Evolutionary conservation across 2,113 vertebrate genomes (phyloP).

Genomic region (Chamaetylas fuelleborni): DNA sequence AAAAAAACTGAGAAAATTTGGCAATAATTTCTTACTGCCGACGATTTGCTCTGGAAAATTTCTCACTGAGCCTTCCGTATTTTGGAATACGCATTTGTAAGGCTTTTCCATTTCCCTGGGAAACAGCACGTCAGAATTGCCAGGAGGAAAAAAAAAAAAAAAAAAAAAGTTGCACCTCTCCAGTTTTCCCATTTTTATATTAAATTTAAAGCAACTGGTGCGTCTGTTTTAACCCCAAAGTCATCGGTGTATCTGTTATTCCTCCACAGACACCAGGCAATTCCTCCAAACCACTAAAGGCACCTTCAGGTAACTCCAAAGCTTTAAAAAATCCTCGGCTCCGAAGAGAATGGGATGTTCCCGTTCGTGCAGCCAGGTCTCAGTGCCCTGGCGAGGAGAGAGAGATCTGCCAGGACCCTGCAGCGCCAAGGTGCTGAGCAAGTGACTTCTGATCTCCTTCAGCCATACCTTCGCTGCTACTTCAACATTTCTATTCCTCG

Average conservation of each 20-base stretch:
- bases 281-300: neutral
- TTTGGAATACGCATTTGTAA: neutral
- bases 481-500: rapidly evolving
- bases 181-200: neutral
- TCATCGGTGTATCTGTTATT: neutral
- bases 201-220: neutral
- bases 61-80: neutral
- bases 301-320: neutral
- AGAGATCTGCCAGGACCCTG: neutral
- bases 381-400: neutral
- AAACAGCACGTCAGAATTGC: neutral
- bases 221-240: neutral
- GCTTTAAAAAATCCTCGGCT: neutral
- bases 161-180: neutral
- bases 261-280: neutral
- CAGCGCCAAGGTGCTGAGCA: neutral
- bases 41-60: neutral
- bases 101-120: neutral
- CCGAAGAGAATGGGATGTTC: neutral
- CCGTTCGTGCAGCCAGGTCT: rapidly evolving
- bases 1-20: neutral
- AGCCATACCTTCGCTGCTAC: neutral
- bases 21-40: neutral
- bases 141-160: neutral
- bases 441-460: neutral